Base-by-base conservation (phyloP, 2,888 invertebrate species). In the Plebejus anna region DNA sequence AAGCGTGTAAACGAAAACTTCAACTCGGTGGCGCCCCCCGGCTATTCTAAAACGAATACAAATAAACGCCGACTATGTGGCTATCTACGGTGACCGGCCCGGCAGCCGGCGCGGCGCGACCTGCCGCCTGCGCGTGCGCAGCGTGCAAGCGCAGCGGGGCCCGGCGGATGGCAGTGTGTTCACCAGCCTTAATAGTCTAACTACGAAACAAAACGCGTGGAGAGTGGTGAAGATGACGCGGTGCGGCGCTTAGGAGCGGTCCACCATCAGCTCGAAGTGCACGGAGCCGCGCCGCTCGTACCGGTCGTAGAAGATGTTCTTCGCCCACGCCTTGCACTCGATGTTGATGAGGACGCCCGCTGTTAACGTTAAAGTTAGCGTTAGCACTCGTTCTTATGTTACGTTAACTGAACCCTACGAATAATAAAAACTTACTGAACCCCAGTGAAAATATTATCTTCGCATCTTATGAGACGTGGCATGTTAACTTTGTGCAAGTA, bases 191-290 rank as follows among this genome's bases (percentile, higher is more conserved):
- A 75, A 28, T 42, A 72, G 72, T 38, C 72, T 38, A 76, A 55
- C 57, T 71, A 75, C 75, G 72, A 78, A 80, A 76, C 71, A 78
- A 80, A 81, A 81, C 81, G 76, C 80, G 77, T 80, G 78, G 79
- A 79, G 78, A 61, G 51, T 78, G 79, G 82, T 80, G 79, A 78
- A 80, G 78, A 78, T 80, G 82, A 75, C 77, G 76, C 77, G 76
- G 78, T 72, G 79, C 79, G 73, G 77, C 78, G 76, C 83, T 92
- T 94, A 95, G 86, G 86, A 83, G 84, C 88, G 88, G 94, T 98
- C 98, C 89, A 98, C 96, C 96, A 98, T 96, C 90, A 98, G 95
- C 94, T 98, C 98, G 95, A 98, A 98, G 94, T 98, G 98, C 85
- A 98, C 98, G 84, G 97, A 97, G 85, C 98, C 98, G 88, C 97